phyloP scores from a whole-genome alignment of 1,140 invertebrate species.

The Chrysopa pallens region DNA sequence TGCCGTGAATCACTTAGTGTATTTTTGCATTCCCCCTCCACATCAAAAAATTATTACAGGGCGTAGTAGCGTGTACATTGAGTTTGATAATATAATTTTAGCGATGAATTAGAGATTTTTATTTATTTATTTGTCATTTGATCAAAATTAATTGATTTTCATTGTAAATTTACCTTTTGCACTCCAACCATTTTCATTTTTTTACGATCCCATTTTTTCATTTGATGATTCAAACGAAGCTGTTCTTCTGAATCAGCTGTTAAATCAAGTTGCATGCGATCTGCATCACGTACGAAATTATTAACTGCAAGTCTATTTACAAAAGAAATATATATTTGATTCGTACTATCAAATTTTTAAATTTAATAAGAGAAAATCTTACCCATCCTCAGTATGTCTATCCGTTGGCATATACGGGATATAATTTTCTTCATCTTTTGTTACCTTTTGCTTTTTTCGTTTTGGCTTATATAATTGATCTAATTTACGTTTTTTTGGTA shows the following conservation, averaged over 20 bases:
- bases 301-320: constrained; percentile 44
- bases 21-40: too few relatives aligned
- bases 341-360: neutral
- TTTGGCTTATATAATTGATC: constrained; percentile 33
- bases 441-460: constrained; percentile 32
- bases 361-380: constrained; percentile 12
- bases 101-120: too few relatives aligned
- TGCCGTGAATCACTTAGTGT: too few relatives aligned
- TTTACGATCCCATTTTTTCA: constrained; percentile 74
- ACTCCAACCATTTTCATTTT: constrained; percentile 79
- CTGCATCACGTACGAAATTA: constrained; percentile 50
- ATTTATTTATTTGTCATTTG: too few relatives aligned
- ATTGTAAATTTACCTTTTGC: constrained; percentile 36
- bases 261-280: constrained; percentile 57
- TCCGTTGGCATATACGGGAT: constrained; percentile 74
- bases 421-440: constrained; percentile 58
- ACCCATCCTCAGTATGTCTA: constrained; percentile 77
- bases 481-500: constrained; percentile 37
- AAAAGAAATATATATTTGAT: constrained; percentile 3
- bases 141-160: too few relatives aligned
- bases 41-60: too few relatives aligned
- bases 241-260: constrained; percentile 55
- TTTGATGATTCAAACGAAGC: constrained; percentile 32
- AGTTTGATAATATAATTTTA: too few relatives aligned
- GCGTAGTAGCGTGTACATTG: too few relatives aligned